Evolutionary conservation across 2,113 vertebrate genomes (phyloP).

Genomic region (Cinclus mexicanus): DNA sequence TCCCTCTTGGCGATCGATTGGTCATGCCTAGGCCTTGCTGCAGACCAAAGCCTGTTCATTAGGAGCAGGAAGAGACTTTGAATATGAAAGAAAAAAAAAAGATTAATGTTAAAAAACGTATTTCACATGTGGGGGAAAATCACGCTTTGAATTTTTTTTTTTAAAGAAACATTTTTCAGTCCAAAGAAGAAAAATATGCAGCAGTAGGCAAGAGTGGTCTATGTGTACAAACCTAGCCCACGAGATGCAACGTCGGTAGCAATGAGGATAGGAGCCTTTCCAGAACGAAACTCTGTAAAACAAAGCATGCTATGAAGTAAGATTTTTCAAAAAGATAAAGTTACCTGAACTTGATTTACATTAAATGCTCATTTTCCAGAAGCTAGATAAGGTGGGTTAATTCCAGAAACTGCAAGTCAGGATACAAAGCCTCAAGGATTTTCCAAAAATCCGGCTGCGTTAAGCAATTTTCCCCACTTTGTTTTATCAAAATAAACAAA

Average conservation of each 20-base stretch:
- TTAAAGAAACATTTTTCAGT: conserved; percentile 59
- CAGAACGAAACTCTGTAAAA: conserved; percentile 92
- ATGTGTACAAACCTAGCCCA: conserved; percentile 96
- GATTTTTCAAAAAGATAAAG: neutral
- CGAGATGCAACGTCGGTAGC: conserved; percentile 98
- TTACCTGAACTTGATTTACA: neutral
- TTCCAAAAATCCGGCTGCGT: neutral
- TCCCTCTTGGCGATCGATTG: conserved; percentile 75
- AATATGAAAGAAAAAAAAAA: conserved; percentile 77
- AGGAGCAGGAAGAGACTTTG: conserved; percentile 80
- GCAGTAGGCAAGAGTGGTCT: conserved; percentile 71
- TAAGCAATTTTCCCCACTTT: neutral
- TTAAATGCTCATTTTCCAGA: neutral
- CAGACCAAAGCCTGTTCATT: conserved; percentile 83
- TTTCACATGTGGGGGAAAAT: conserved; percentile 70
- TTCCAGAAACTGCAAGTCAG: neutral
- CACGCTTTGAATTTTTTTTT: conserved; percentile 63
- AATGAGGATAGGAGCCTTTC: conserved; percentile 97
- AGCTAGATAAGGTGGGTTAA: neutral
- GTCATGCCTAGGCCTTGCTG: conserved; percentile 83
- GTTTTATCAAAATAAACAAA: neutral
- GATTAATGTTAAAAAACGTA: conserved; percentile 73
- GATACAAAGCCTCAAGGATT: fast-evolving
- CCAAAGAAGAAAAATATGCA: conserved; percentile 73
- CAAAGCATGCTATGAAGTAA: conserved; percentile 51